phyloP scores from a whole-genome alignment of 1,140 invertebrate species.

The Psix sp. region DNA sequence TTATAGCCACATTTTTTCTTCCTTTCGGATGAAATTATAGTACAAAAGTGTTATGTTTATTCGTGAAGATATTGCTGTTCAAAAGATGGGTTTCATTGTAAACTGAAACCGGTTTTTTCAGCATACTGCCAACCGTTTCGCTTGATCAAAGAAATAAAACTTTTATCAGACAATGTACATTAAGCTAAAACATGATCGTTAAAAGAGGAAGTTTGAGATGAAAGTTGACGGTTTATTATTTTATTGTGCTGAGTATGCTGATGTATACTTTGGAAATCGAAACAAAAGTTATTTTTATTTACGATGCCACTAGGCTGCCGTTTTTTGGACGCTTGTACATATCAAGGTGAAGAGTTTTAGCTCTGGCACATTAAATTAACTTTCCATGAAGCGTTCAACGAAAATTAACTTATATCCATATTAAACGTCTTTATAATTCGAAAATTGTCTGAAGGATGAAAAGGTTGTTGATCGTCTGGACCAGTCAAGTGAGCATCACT shows the following conservation, averaged over 20 bases:
- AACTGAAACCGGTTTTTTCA: conserved; percentile 17
- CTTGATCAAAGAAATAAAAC: conserved; percentile 21
- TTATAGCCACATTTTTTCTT: neutral
- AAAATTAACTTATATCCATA: too few relatives aligned
- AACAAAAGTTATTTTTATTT: too few relatives aligned
- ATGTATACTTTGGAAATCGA: too few relatives aligned
- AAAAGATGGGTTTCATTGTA: conserved; percentile 6
- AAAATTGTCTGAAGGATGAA: neutral
- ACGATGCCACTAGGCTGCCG: too few relatives aligned
- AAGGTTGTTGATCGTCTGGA: neutral
- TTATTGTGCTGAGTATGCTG: too few relatives aligned
- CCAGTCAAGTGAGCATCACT: too few relatives aligned
- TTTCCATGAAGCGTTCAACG: too few relatives aligned
- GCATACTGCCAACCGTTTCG: neutral
- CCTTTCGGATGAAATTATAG: neutral
- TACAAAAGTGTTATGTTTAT: neutral
- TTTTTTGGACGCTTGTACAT: too few relatives aligned
- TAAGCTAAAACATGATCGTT: conserved; percentile 9
- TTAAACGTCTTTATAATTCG: neutral
- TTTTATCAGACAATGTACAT: conserved; percentile 17
- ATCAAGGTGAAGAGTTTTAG: too few relatives aligned
- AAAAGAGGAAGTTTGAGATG: neutral
- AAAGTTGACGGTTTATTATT: neutral
- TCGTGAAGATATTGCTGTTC: too few relatives aligned
- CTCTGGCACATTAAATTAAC: too few relatives aligned